Evolutionary conservation across 2,113 vertebrate genomes (phyloP), one percentile per base, ranked within the genome.

Genomic region (Triplophysa rosa): DNA sequence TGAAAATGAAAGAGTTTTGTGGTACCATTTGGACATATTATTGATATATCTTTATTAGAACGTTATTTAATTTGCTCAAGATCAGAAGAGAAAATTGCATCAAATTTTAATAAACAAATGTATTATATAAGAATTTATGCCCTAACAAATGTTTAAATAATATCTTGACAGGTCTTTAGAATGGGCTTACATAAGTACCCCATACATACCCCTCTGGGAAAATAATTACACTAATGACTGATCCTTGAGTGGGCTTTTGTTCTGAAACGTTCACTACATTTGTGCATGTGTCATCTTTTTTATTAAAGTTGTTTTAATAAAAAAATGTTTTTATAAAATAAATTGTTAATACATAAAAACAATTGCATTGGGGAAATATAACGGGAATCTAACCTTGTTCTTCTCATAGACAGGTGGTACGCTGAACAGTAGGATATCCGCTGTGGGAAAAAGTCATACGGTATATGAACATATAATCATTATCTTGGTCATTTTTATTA

Each of bases 391-490:
- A 84, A 97, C 95, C 96, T 97, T 96, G 89, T 97, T 95, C 87
- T 96, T 96, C 90, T 96, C 95, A 79, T 97, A 97, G 84, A 97
- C 26, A 12, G 93, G 88, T 0, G 96, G 96, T 42, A 95, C 67
- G 4, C 92, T 93, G 79, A 97, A 97, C 54, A 95, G 80, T 62
- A 97, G 91, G 87, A 97, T 91, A 74, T 96, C 91, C 0, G 90
- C 94, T 96, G 85, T 21, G 26, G 86, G 10, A 71, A 2, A 49
- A 17, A 52, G 14, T 77, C 6, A 54, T 29, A 29, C 26, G 49
- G 19, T n/a, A 11, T 56, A 54, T 11, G 23, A 37, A 3, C 0
- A 56, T 17, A 9, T 56, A 7, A 78, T 66, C 16, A 77, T 13
- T 9, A 67, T 33, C 49, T n/a, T 9, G 5, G 19, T n/a, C 19